Evolutionary conservation across 2,888 invertebrate species (phyloP), one percentile per base, ranked within the genome.

Genomic region (Acleris literana): DNA sequence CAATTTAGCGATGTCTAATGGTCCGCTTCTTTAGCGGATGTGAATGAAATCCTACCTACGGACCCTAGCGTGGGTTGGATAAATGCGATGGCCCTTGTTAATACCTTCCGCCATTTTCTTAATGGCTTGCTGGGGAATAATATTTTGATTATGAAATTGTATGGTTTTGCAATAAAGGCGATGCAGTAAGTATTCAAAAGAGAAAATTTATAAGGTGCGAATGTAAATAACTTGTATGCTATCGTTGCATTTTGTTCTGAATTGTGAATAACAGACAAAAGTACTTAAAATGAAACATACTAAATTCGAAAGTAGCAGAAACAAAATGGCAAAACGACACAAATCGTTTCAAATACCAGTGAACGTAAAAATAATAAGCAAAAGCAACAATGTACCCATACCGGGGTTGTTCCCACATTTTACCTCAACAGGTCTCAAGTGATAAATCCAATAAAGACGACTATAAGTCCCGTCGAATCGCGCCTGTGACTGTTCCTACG

Each of bases 71-170:
- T 76, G 73, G 77, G 73, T 51, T 70, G 77, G 76, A 78, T 80
- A 78, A 76, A 77, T 72, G 71, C 70, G 75, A 76, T 71, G 73
- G 70, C 68, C 74, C 75, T 67, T 67, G 48, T 81, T 80, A 77
- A 81, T 80, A 76, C 73, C 73, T 70, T 71, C 70, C 73, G 71
- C 71, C 70, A 73, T 74, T 76, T 75, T 71, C 74, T 74, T 80
- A 81, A 82, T 79, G 77, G 77, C 73, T 72, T 72, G 67, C 69
- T 63, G 64, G 68, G 71, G 71, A 71, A 70, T 73, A 68, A 68
- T 71, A 70, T 74, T 71, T 71, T 49, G 64, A 58, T 68, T 64
- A 48, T 17, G 63, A 69, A 62, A 62, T 62, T 62, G 55, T 52
- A 25, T 57, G 52, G 52, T 39, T 56, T 57, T 61, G 46, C 18